Evolutionary conservation across 2,797 vertebrate genomes (phyloP), one percentile per base, ranked within the genome.

Genomic region (Iguana delicatissima): DNA sequence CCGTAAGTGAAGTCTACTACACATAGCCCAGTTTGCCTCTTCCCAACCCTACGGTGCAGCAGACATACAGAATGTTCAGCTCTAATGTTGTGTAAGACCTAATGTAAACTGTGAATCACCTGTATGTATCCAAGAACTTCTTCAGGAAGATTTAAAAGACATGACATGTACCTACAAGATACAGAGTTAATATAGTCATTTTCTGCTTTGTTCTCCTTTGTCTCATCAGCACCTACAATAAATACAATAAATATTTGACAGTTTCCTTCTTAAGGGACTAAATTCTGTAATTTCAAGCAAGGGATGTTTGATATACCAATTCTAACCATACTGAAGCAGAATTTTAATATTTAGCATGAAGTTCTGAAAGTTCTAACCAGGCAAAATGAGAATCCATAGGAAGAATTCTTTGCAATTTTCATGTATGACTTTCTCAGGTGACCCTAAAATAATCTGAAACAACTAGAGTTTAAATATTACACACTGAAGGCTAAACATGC

Each of bases 71-170:
- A 32, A 52, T 10, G 2, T 86, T 8, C 18, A 20, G 10, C 2
- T 90, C 3, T 59, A 2, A 2, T 38, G 20, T 35, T 0, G 0
- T 8, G 46, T 46, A 74, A 29, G 24, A 22, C 26, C 16, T 42
- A 76, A 52, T 38, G 0, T 2, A 12, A 20, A 62, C 7, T 22
- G 46, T 87, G 50, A 62, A 22, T 83, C 59, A 76, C 38, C 29
- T 57, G 42, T n/a, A 26, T 1, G 4, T 2, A 59, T 74, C 29
- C 64, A 22, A 46, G 42, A 42, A 91, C n/a, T 77, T 59, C 32
- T 86, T 10, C 0, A 0, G 57, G 29, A 0, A 0, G 3, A 24
- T 74, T 46, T 84, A 8, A 76, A 64, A 89, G 3, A 50, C 29
- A 16, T 29, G 18, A 8, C 32, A 29, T 20, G 16, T 64, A 91